These are phyloP conservation scores for Drosophila chauvacae DNA, from an alignment of 1,140 invertebrate genomes.

Conservation along the genomic window DNA sequence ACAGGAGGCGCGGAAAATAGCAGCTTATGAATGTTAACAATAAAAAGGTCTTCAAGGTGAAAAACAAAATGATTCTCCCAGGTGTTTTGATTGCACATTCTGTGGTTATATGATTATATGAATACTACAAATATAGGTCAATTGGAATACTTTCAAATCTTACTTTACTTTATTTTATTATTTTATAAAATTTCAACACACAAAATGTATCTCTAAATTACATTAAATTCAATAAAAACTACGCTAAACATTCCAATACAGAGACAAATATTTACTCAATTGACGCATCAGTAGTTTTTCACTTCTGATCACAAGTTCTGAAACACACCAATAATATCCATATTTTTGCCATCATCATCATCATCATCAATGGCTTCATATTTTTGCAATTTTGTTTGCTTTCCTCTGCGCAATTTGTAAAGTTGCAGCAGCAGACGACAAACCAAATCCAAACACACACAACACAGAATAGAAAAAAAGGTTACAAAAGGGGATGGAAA, in stretches of 20 bases:
- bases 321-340: conserved; percentile 14
- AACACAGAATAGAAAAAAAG: conserved; percentile 37
- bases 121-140: not conserved
- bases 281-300: conserved; percentile 8
- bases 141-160: not conserved
- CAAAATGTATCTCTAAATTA: not conserved
- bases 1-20: not conserved
- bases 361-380: conserved; percentile 59
- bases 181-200: not conserved
- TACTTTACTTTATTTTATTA: not conserved
- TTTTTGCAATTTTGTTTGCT: conserved; percentile 70
- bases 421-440: conserved; percentile 63
- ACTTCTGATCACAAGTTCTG: conserved; percentile 13
- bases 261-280: conserved; percentile 5
- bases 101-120: not conserved
- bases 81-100: not conserved
- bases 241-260: not conserved
- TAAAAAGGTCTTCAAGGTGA: not conserved
- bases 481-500: conserved; percentile 35
- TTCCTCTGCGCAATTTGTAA: conserved; percentile 69
- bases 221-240: not conserved
- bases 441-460: conserved; percentile 44
- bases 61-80: not conserved
- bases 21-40: conserved; percentile 3
- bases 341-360: conserved; percentile 52